Base-by-base conservation (phyloP, 2,113 vertebrate genomes). In the Symphodus melops region DNA sequence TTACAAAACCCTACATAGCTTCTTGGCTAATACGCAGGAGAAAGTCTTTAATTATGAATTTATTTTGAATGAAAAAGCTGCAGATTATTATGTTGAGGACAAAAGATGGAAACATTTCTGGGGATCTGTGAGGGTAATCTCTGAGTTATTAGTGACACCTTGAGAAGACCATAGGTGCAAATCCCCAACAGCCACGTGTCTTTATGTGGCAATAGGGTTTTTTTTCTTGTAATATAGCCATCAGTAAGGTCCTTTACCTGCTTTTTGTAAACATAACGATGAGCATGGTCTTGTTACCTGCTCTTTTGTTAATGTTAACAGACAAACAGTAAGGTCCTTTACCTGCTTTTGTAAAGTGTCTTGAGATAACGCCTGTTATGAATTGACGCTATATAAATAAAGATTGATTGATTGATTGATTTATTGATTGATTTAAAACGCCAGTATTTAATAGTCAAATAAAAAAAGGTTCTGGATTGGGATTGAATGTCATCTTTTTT, bases 381-480 rank as follows among this genome's bases (percentile, higher is more conserved):
- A n/a, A n/a, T n/a, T n/a, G n/a, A n/a, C n/a, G n/a, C n/a, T n/a
- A n/a, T n/a, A n/a, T n/a, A n/a, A n/a, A n/a, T n/a, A n/a, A n/a
- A n/a, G n/a, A n/a, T n/a, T n/a, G n/a, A n/a, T n/a, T n/a, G n/a
- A n/a, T n/a, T n/a, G n/a, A n/a, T n/a, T n/a, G n/a, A n/a, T n/a
- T n/a, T n/a, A n/a, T n/a, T n/a, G n/a, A n/a, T n/a, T n/a, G n/a
- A n/a, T n/a, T 69, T 82, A 54, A 75, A 73, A 84, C 58, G 60
- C 46, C 28, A 37, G 41, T 67, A 39, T 46, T 56, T 85, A 91
- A 88, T 81, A 89, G 90, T 90, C 79, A 61, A 61, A 59, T 68
- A 75, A 88, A 87, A 83, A 51, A 83, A 25, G 25, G 2, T 25
- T 2, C 25, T 25, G 54, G 37, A 64, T 48, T 51, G 62, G 58